Base-by-base conservation (phyloP, 2,113 vertebrate species). In the Tauraco erythrolophus region DNA sequence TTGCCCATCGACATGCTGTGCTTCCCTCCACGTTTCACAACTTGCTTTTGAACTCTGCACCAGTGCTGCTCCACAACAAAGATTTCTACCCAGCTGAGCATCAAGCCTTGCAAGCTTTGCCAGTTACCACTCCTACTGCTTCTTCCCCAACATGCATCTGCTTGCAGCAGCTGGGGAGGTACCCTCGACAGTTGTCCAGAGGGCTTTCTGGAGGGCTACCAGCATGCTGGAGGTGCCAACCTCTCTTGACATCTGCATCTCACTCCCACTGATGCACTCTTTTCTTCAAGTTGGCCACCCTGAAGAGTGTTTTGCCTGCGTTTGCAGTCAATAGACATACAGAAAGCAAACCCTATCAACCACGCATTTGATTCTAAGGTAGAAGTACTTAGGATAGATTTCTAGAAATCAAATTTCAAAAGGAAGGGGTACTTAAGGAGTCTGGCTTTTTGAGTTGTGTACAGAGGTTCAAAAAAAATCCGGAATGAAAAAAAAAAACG, bases 131-230 rank as follows among this genome's bases (percentile, higher is more conserved):
- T 81, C 64, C 92, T 48, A 53, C 81, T 39, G n/a, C 66, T 82
- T 56, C 64, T 84, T 92, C 70, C 35, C 64, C 2, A 1, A 84
- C 94, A 58, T 76, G 95, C 68, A 37, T 82, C 77, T 82, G 80
- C 95, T 89, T 96, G 96, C 89, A 79, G 72, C 0, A 0, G 69
- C 58, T 70, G 37, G 69, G 92, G 77, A 94, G 69, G 80, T 45
- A 51, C 72, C 48, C 91, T 35, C 7, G 0, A 28, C 0, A 3
- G 60, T 51, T 84, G 83, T 79, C 94, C 84, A 46, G 57, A 76
- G 94, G 95, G 94, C 66, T 91, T 97, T 92, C 66, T 95, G 95
- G 94, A 96, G 70, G 54, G 28, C 54, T 77, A 92, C 79, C 92
- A 93, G 84, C 6, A 0, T 35, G 57, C 45, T 76, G 48, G 39